phyloP scores from a whole-genome alignment of 2,888 invertebrate genomes.

The Hirudinaria manillensis region DNA sequence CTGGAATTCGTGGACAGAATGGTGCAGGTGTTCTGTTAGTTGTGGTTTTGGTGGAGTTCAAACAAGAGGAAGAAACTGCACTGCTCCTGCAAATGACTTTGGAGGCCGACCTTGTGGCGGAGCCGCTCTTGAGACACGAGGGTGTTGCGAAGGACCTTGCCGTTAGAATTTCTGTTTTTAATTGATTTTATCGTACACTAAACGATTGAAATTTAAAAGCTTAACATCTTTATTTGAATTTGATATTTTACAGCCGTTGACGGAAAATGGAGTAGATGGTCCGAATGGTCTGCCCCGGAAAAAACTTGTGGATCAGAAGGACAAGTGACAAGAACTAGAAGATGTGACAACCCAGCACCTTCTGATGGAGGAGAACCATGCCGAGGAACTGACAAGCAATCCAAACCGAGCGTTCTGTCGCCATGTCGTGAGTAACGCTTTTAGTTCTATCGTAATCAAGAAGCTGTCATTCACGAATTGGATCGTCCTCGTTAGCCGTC shows the following conservation, averaged over 20 bases:
- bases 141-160: constrained; percentile 47
- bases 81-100: constrained; percentile 47
- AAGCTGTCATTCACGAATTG: not conserved
- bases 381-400: constrained; percentile 34
- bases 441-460: not conserved
- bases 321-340: constrained; percentile 27
- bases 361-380: constrained; percentile 41
- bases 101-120: constrained; percentile 49
- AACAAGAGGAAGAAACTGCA: constrained; percentile 46
- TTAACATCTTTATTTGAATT: not conserved
- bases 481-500: constrained; percentile 11
- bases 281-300: constrained; percentile 35
- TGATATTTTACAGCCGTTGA: constrained; percentile 31
- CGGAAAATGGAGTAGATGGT: constrained; percentile 39
- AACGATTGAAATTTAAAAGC: not conserved
- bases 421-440: constrained; percentile 29
- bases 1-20: constrained; percentile 33
- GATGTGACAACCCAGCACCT: constrained; percentile 39
- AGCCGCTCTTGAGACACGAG: constrained; percentile 40
- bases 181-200: no score
- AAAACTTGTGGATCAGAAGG: constrained; percentile 34
- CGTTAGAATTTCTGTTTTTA: constrained; percentile 28
- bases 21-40: constrained; percentile 44
- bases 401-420: constrained; percentile 10
- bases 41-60: constrained; percentile 48